A percentile compares a stretch with the other conserved stretches of the same genome.
Conservation (phyloP, 2,888 invertebrate genomes). For the Tipula confusa region DNA sequence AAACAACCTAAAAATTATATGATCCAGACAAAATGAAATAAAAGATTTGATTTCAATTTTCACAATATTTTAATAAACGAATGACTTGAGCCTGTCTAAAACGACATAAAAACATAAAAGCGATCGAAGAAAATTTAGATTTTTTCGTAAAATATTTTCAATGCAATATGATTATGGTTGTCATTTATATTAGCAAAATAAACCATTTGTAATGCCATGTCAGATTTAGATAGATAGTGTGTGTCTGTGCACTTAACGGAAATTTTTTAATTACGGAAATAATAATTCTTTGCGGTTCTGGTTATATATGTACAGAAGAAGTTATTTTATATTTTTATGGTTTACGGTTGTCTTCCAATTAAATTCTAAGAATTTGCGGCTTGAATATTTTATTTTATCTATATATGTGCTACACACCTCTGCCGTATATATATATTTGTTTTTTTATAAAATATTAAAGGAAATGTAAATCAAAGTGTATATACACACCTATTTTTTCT, state of each 20-base stretch:
- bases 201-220: not conserved
- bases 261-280: not conserved
- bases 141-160: not conserved
- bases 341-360: not conserved
- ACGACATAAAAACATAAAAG: not conserved
- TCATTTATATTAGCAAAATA: not conserved
- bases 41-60: not conserved
- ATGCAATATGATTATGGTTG: constrained; percentile 3
- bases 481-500: not conserved
- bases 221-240: not conserved
- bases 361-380: not conserved
- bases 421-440: not conserved
- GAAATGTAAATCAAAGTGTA: not conserved
- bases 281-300: not conserved
- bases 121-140: not conserved
- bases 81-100: not conserved
- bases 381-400: not conserved
- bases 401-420: not conserved
- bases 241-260: not conserved
- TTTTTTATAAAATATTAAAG: not conserved
- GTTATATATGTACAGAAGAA: not conserved
- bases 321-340: not conserved
- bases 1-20: not conserved
- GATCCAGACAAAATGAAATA: not conserved
- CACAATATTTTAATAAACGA: not conserved